Evolutionary conservation across 2,888 invertebrate species (phyloP).

Genomic region (Cataglyphis albicans): DNA sequence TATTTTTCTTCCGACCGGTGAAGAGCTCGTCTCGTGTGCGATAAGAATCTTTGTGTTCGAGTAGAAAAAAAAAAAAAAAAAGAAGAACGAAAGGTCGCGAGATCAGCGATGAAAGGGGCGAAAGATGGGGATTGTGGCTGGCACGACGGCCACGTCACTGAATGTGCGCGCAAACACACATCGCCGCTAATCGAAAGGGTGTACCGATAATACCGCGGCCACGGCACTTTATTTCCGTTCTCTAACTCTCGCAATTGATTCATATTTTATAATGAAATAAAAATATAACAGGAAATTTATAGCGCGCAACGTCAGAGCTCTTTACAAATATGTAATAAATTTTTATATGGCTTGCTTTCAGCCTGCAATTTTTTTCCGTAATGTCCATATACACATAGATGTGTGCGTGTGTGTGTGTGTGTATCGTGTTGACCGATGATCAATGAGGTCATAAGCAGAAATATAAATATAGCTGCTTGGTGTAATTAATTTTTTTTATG

Average conservation of each 20-base stretch:
- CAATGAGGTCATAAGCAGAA: constrained; percentile 3
- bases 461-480: constrained; percentile 15
- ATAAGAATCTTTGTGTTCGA: constrained; percentile 36
- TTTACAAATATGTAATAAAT: background rate
- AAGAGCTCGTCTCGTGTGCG: constrained; percentile 38
- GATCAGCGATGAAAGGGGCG: background rate
- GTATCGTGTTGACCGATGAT: background rate
- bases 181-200: constrained; percentile 42
- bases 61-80: background rate
- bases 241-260: background rate
- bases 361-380: background rate
- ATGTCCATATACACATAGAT: too few species aligned
- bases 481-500: constrained; percentile 8
- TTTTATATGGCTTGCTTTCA: constrained; percentile 1
- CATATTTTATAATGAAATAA: background rate
- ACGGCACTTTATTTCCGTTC: constrained; percentile 9
- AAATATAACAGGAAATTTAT: background rate
- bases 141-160: constrained; percentile 21
- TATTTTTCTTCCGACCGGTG: constrained; percentile 44
- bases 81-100: constrained; percentile 28
- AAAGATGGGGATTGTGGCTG: background rate
- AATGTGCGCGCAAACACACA: constrained; percentile 34
- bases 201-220: background rate
- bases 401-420: too few species aligned
- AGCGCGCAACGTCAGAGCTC: background rate